Conservation (phyloP, 2,797 vertebrate species). For the Acipenser ruthenus region DNA sequence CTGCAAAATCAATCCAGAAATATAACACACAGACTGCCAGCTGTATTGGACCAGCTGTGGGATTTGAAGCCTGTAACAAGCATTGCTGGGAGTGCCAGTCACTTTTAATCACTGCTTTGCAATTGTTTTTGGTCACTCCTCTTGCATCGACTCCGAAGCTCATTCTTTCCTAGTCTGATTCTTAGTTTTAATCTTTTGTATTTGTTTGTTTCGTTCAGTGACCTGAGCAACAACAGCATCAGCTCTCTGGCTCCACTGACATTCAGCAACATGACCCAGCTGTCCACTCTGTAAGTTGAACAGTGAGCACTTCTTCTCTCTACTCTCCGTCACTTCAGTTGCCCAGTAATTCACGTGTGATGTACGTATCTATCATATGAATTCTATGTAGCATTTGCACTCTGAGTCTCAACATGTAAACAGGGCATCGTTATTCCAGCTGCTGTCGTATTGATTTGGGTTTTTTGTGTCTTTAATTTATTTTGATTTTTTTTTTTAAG, state of each 20-base stretch:
- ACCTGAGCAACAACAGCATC: conserved; percentile 98
- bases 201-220: conserved; percentile 55
- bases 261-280: conserved; percentile 94
- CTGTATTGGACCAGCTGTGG: too few relatives aligned
- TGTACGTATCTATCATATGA: neutral
- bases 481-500: conserved; percentile 44
- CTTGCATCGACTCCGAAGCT: too few relatives aligned
- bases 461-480: neutral
- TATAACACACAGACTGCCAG: too few relatives aligned
- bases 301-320: too few relatives aligned
- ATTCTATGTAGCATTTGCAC: neutral
- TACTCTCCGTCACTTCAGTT: conserved; percentile 9
- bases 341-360: neutral
- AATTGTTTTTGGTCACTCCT: too few relatives aligned
- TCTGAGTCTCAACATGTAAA: neutral
- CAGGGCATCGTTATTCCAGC: neutral
- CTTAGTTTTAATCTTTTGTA: too few relatives aligned
- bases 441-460: too few relatives aligned
- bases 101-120: too few relatives aligned
- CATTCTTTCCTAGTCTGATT: too few relatives aligned
- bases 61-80: too few relatives aligned
- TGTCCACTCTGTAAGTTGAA: conserved; percentile 87
- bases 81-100: too few relatives aligned
- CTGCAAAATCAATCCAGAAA: too few relatives aligned
- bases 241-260: conserved; percentile 71